phyloP scores from a whole-genome alignment of 2,888 invertebrate genomes.

The Synanthedon vespiformis region DNA sequence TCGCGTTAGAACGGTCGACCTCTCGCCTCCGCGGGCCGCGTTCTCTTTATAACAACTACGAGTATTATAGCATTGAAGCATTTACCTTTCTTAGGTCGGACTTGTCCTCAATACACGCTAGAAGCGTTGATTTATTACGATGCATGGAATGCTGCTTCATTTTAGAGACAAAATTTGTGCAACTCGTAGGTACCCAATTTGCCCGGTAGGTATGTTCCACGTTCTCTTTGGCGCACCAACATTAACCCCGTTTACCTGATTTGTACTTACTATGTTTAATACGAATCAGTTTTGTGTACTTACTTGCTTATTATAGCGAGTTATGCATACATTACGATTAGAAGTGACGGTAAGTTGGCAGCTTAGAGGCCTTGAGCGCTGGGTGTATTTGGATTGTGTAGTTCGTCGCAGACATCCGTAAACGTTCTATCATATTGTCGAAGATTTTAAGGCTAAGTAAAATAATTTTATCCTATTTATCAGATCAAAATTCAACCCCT shows the following conservation, averaged over 20 bases:
- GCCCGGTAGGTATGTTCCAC: constrained; percentile 6
- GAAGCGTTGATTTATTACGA: constrained; percentile 60
- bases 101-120: constrained; percentile 61
- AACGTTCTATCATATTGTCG: neutral
- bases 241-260: constrained; percentile 24
- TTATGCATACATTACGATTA: neutral
- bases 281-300: neutral
- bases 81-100: constrained; percentile 66
- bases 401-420: neutral
- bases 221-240: constrained; percentile 17
- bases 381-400: neutral
- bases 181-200: constrained; percentile 35
- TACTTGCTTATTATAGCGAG: neutral
- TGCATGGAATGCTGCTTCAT: constrained; percentile 47
- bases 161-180: constrained; percentile 56
- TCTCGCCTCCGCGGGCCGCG: constrained; percentile 44
- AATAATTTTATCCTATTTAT: too few species aligned
- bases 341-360: neutral
- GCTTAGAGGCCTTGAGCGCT: neutral
- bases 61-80: constrained; percentile 45
- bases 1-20: constrained; percentile 58
- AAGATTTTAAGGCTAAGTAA: too few species aligned
- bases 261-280: constrained; percentile 7
- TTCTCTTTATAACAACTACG: constrained; percentile 29
- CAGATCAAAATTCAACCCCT: too few species aligned